Evolutionary conservation across 2,888 invertebrate species (phyloP).

Genomic region (Rhagonycha fulva): DNA sequence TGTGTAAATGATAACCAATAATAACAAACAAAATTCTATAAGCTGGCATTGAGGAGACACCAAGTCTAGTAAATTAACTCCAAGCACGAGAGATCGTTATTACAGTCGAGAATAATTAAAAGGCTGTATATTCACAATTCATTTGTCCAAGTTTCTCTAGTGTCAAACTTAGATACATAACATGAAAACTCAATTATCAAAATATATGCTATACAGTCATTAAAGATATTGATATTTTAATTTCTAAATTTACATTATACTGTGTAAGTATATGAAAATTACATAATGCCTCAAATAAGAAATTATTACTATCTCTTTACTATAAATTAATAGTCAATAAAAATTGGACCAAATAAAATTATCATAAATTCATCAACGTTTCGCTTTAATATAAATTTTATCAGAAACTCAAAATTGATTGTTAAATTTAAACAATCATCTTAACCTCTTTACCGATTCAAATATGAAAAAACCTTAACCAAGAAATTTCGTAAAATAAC

Average conservation of each 20-base stretch:
- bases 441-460: neutral
- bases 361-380: neutral
- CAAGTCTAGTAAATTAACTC: slow-evolving; percentile 12
- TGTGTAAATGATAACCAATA: slow-evolving; percentile 16
- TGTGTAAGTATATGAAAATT: neutral
- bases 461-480: neutral
- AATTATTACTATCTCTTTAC: neutral
- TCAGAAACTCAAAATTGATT: too few species aligned
- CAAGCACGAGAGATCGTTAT: slow-evolving; percentile 16
- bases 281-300: neutral
- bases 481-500: neutral
- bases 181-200: slow-evolving; percentile 17
- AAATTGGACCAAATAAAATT: neutral
- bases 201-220: slow-evolving; percentile 1
- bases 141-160: slow-evolving; percentile 8
- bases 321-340: neutral
- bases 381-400: neutral
- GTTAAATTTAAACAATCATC: neutral
- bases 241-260: neutral
- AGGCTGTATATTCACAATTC: slow-evolving; percentile 7
- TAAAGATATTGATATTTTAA: neutral
- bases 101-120: slow-evolving; percentile 18
- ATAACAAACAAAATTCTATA: slow-evolving; percentile 1
- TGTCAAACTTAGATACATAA: slow-evolving; percentile 10
- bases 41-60: slow-evolving; percentile 9